Conservation (phyloP, 64 coral and sea anemone genomes). For the Cladopsammia gracilis region DNA sequence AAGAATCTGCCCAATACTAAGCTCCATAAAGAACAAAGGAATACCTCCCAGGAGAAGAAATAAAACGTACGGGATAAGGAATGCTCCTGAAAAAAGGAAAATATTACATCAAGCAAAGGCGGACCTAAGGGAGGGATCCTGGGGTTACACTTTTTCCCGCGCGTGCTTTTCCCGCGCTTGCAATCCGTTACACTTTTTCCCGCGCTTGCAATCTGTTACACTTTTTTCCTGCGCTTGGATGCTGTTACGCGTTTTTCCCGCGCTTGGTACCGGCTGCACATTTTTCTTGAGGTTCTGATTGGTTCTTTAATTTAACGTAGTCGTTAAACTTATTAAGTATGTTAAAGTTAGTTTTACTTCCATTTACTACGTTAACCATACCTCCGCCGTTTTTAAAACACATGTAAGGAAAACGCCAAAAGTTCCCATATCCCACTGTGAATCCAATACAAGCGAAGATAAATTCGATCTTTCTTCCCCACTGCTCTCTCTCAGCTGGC, state of each 20-base stretch:
- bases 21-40: conserved; percentile 88
- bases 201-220: too few species aligned
- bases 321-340: too few species aligned
- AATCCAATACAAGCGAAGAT: conserved; percentile 77
- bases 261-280: too few species aligned
- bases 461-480: conserved; percentile 72
- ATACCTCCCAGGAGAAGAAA: conserved; percentile 81
- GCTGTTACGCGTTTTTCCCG: too few species aligned
- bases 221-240: too few species aligned
- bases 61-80: conserved; percentile 81
- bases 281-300: too few species aligned
- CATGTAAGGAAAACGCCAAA: conserved; percentile 83
- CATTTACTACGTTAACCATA: conserved; percentile 4
- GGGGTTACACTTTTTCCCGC: too few species aligned
- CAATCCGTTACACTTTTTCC: too few species aligned
- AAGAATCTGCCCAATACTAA: conserved; percentile 72
- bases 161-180: too few species aligned
- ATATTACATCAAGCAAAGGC: background rate
- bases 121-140: too few species aligned
- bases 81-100: conserved; percentile 63
- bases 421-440: conserved; percentile 76
- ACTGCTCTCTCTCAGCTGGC: conserved; percentile 38
- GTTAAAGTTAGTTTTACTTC: background rate
- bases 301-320: too few species aligned
- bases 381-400: conserved; percentile 74